Percentiles rank a stretch among this genome's conserved stretches.
phyloP scores from a whole-genome alignment of 1,140 invertebrate genomes.

The Cydia pomonella region DNA sequence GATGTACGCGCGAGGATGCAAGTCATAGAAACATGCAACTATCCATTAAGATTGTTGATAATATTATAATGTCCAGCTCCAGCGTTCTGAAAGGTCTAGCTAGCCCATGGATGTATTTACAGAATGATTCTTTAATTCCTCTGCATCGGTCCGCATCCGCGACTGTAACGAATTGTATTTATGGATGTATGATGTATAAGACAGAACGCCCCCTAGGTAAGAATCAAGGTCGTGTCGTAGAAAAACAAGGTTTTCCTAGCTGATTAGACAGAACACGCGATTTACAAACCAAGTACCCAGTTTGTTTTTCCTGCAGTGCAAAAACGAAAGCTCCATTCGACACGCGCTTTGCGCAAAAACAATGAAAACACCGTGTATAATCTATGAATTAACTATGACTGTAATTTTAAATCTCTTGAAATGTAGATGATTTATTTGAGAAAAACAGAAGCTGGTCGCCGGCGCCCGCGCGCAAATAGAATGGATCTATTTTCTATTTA shows the following conservation, averaged over 20 bases:
- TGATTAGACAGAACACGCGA: not conserved
- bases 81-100: not conserved
- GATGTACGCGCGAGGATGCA: not conserved
- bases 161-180: conserved; percentile 26
- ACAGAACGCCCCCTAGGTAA: not conserved
- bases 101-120: not conserved
- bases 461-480: conserved; percentile 19
- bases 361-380: not conserved
- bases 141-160: conserved; percentile 10
- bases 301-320: not conserved
- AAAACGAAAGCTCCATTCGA: no score
- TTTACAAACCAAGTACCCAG: not conserved
- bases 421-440: conserved; percentile 29
- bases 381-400: not conserved
- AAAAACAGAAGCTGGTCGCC: conserved; percentile 6
- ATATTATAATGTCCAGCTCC: not conserved
- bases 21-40: not conserved
- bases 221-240: not conserved
- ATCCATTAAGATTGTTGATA: not conserved
- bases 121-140: conserved; percentile 20
- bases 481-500: conserved; percentile 21
- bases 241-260: conserved; percentile 17
- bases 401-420: conserved; percentile 13
- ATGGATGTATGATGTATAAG: conserved; percentile 2
- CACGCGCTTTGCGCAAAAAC: no score